These are phyloP conservation scores for Axea sp. DNA, from an alignment of 2,888 invertebrate genomes.

Conservation along the genomic window DNA sequence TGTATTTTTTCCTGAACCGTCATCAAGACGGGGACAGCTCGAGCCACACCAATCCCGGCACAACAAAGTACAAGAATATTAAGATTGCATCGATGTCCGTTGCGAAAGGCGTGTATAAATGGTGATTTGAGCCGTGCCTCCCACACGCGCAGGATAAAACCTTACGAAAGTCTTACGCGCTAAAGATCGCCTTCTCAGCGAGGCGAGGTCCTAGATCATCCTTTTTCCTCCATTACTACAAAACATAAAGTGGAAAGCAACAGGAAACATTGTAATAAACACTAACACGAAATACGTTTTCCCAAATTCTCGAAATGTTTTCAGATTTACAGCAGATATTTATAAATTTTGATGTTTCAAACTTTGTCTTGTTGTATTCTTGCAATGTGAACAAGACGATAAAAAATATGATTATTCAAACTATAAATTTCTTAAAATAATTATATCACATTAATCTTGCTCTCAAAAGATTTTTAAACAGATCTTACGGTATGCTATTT, in stretches of 20 bases:
- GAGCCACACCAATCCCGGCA: constrained; percentile 47
- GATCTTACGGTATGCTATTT: too few relatives aligned
- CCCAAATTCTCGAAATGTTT: too few relatives aligned
- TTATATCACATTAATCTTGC: too few relatives aligned
- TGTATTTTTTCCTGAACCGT: constrained; percentile 26
- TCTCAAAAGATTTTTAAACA: too few relatives aligned
- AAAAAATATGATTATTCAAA: too few relatives aligned
- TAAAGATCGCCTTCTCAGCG: constrained; percentile 28
- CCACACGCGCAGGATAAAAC: constrained; percentile 60
- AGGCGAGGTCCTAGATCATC: constrained; percentile 57
- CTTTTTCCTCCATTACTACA: constrained; percentile 22
- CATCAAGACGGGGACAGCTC: constrained; percentile 54
- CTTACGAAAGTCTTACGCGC: constrained; percentile 53
- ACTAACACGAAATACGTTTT: too few relatives aligned
- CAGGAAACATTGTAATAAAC: background rate
- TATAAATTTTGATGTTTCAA: too few relatives aligned
- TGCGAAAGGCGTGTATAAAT: constrained; percentile 63
- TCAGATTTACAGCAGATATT: too few relatives aligned
- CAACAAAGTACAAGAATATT: constrained; percentile 61
- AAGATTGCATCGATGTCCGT: constrained; percentile 61
- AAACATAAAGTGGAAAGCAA: constrained; percentile 56
- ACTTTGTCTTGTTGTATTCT: too few relatives aligned
- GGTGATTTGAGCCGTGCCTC: constrained; percentile 61
- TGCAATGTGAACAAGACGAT: too few relatives aligned
- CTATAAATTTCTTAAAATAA: too few relatives aligned